Evolutionary conservation across 2,113 vertebrate species (phyloP).

Genomic region (Bothrops jararaca): DNA sequence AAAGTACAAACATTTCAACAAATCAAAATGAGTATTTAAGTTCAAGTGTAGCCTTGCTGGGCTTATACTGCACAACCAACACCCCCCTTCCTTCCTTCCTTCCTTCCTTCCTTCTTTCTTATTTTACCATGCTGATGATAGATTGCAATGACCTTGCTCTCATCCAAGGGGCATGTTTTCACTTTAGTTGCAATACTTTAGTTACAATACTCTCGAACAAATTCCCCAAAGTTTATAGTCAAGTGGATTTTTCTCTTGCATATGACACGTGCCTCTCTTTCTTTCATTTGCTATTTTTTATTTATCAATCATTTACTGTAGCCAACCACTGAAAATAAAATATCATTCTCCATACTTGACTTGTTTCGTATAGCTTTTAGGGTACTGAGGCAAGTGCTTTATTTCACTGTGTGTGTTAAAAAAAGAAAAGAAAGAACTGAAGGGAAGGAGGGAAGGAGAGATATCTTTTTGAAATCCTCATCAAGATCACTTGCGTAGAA

Average conservation of each 20-base stretch:
- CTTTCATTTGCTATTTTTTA: neutral
- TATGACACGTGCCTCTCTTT: neutral
- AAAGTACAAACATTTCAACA: neutral
- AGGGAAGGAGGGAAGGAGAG: neutral
- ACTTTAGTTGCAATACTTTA: neutral
- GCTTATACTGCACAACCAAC: accelerated
- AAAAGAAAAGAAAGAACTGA: neutral
- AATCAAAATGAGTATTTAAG: neutral
- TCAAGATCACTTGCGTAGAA: neutral
- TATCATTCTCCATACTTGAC: neutral
- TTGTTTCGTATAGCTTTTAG: neutral
- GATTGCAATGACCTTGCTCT: neutral
- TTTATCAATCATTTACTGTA: neutral
- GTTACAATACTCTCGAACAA: neutral
- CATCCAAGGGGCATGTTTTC: neutral
- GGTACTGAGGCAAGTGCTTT: neutral
- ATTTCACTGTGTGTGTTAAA: neutral
- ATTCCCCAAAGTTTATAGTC: neutral
- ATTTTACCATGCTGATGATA: neutral
- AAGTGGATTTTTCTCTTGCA: neutral
- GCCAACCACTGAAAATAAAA: neutral
- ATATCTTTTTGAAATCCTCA: neutral
- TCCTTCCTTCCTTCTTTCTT: neutral
- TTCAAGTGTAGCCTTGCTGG: neutral
- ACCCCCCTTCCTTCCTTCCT: neutral